Evolutionary conservation across 2,888 invertebrate species (phyloP).

Genomic region (Branchellion lobata): DNA sequence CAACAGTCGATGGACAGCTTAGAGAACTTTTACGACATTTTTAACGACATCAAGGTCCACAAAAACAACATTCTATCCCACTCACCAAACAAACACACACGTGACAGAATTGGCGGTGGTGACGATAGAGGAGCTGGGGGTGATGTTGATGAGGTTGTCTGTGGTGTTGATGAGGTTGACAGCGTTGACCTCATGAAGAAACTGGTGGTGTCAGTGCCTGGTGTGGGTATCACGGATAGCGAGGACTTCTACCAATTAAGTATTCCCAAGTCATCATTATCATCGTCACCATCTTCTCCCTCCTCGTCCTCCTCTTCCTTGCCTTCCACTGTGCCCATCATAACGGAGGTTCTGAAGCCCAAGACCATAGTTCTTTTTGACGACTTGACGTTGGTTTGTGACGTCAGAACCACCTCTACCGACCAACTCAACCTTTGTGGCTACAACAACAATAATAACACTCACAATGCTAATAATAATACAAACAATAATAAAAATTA

Average conservation of each 20-base stretch:
- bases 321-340: not conserved
- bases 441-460: too few species aligned
- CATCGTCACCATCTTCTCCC: not conserved
- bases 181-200: not conserved
- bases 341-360: conserved; percentile 12
- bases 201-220: too few species aligned
- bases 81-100: not conserved
- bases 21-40: conserved; percentile 12
- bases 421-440: not conserved
- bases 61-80: not conserved
- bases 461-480: too few species aligned
- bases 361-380: conserved; percentile 8
- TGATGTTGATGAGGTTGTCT: not conserved
- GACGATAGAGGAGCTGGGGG: not conserved
- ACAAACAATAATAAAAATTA: too few species aligned
- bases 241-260: not conserved
- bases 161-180: not conserved
- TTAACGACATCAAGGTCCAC: not conserved
- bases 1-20: not conserved
- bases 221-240: too few species aligned
- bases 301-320: not conserved
- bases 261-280: not conserved
- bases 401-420: conserved; percentile 20
- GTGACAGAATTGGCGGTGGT: not conserved
- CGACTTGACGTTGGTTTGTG: conserved; percentile 13